Base-by-base conservation (phyloP, 2,888 invertebrate species). In the Aleiodes testaceus region DNA sequence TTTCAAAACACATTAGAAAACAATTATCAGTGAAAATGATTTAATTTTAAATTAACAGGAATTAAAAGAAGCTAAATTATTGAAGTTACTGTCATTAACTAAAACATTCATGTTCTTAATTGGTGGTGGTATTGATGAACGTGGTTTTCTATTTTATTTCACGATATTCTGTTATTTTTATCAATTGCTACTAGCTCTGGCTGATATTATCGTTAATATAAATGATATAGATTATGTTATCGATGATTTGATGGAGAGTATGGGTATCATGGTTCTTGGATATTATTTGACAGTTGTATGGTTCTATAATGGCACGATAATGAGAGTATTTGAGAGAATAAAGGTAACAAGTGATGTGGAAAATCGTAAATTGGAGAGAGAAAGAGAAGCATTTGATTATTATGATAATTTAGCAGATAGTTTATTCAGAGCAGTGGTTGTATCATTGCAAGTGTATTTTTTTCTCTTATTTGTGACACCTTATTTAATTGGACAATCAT, bases 341-440 rank as follows among this genome's bases (percentile, higher is more conserved):
- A 3, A 18, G 20, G 18, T 1, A 11, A 18, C 36, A 11, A 16
- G 44, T 20, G 11, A 44, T 61, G 6, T 16, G 3, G 9, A 12
- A 44, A 11, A 44, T 20, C 36, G 44, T 20, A 16, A 44, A 12
- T 20, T 1, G 18, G 11, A 2, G 0, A 20, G 55, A 45, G 47
- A 77, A 36, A 69, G 59, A 53, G 44, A 74, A 59, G 74, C 74
- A 53, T 77, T 73, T 70, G 45, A 74, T 18, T 45, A 36, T 11
- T 77, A 75, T 66, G 70, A 73, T 69, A 67, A 66, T 4, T 26
- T n/a, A 53, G 12, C 26, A 20, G 22, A 1, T 53, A 53, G 26
- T 26, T n/a, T n/a, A 26, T 26, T 53, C 1, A 20, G 26, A 26
- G 22, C 53, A 26, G 22, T n/a, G 4, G 22, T n/a, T 53, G 22